These are phyloP conservation scores for Tauraco erythrolophus DNA, from an alignment of 2,113 vertebrate genomes.

Conservation along the genomic window DNA sequence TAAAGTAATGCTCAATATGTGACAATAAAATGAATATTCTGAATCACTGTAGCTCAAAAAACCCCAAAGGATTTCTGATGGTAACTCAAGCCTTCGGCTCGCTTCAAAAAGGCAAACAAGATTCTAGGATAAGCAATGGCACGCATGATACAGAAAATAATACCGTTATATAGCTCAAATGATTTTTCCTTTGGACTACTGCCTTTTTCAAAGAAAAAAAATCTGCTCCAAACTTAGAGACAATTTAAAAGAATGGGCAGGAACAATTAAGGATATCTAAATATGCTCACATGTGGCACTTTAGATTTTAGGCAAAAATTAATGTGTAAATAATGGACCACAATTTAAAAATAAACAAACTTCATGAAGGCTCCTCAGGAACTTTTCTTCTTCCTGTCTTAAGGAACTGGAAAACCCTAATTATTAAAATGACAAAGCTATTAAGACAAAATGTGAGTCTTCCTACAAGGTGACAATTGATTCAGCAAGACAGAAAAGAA, in stretches of 20 bases:
- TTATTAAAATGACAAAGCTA: not conserved
- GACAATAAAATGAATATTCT: not conserved
- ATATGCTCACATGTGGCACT: not conserved
- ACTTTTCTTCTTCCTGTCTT: not conserved
- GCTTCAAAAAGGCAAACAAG: not conserved
- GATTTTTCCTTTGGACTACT: not conserved
- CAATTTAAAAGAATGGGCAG: not conserved
- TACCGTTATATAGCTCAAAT: not conserved
- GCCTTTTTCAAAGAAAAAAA: not conserved
- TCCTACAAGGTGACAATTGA: not conserved
- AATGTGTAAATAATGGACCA: not conserved
- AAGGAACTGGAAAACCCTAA: not conserved
- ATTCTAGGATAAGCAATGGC: not conserved
- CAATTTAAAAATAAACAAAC: not conserved
- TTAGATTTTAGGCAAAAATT: not conserved
- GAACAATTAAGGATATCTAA: not conserved
- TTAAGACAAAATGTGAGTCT: not conserved
- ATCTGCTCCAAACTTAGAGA: not conserved
- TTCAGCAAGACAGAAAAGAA: not conserved
- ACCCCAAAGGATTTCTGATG: not conserved
- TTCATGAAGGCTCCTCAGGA: not conserved
- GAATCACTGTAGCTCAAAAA: not conserved
- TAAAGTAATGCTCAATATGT: not conserved
- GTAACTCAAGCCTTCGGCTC: not conserved
- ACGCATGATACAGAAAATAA: not conserved